phyloP scores from a whole-genome alignment of 2,113 vertebrate species.

The Callithrix jacchus region DNA sequence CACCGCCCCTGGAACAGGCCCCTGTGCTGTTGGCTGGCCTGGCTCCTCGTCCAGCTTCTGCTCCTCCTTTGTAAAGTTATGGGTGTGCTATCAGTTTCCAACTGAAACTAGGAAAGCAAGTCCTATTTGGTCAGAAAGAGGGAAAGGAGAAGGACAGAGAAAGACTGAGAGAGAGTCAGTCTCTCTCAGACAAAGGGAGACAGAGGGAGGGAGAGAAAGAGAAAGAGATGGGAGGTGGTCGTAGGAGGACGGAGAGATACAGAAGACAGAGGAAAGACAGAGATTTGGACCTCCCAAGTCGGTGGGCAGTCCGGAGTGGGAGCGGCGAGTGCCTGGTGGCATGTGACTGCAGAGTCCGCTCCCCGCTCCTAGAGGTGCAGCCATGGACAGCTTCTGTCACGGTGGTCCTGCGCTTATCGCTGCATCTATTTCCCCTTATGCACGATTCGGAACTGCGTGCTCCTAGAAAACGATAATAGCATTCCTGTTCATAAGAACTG shows the following conservation, averaged over 20 bases:
- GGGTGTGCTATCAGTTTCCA: background rate
- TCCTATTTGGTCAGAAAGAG: background rate
- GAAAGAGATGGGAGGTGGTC: too few species aligned
- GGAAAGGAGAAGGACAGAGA: background rate
- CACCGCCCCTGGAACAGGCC: rapidly evolving
- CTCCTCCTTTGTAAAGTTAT: background rate
- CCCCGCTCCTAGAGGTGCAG: background rate
- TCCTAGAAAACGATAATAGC: conserved; percentile 30
- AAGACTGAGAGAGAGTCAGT: background rate
- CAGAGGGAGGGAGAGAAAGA: background rate
- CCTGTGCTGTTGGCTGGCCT: background rate
- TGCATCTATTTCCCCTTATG: conserved; percentile 36
- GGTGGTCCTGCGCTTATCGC: background rate
- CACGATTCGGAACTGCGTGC: conserved; percentile 20
- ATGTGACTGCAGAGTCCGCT: background rate
- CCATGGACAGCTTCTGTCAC: background rate
- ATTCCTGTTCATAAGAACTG: background rate
- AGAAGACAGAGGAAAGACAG: background rate
- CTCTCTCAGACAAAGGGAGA: too few species aligned
- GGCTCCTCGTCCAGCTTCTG: too few species aligned
- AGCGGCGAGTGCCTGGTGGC: background rate
- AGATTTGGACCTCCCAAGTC: background rate
- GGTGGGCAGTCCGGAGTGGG: rapidly evolving
- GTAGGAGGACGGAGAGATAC: background rate
- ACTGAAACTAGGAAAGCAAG: background rate